Base-by-base conservation (phyloP, 2,888 invertebrate species). In the Tubulanus polymorphus region DNA sequence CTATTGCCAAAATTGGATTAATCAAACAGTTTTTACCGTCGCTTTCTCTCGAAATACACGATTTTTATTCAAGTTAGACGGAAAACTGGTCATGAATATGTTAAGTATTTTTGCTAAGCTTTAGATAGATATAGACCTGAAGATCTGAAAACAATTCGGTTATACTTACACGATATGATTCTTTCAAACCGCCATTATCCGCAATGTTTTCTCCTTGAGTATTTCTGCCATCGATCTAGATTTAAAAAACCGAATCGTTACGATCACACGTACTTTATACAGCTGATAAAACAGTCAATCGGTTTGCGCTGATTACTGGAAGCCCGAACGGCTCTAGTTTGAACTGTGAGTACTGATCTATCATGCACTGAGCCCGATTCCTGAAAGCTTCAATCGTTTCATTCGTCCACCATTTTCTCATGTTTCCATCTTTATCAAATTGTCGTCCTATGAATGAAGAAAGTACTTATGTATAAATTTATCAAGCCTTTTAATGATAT, bases 361-460 rank as follows among this genome's bases (percentile, higher is more conserved):
- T 85, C 63, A 93, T 87, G 74, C 99, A 99, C 69, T 91, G 86
- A 0, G 94, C 90, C 54, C 91, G 85, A 48, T 87, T 84, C 69
- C 92, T 90, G 79, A 99, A 99, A 48, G 86, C 86, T 0, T 85
- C 86, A 55, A 95, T 90, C 0, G 97, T 96, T 12, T 86, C 86
- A 71, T 92, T 89, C 73, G 95, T 93, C 97, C 97, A 99, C 97
- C 99, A 99, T 63, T 91, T 91, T 75, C 94, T 89, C 58, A 99
- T 82, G 78, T 97, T 97, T 0, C 99, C 99, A 67, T 88, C 85
- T 80, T 89, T 88, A 76, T 99, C 97, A 79, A 94, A 99, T 79
- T 96, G 94, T 29, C 96, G 82, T 0, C 97, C 90, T 75, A 49
- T 12, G 63, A 55, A 27, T 27, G 15, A 3, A n/a, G 41, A n/a